These are phyloP conservation scores for Peromyscus eremicus DNA, from an alignment of 2,797 vertebrate genomes.

Conservation along the genomic window DNA sequence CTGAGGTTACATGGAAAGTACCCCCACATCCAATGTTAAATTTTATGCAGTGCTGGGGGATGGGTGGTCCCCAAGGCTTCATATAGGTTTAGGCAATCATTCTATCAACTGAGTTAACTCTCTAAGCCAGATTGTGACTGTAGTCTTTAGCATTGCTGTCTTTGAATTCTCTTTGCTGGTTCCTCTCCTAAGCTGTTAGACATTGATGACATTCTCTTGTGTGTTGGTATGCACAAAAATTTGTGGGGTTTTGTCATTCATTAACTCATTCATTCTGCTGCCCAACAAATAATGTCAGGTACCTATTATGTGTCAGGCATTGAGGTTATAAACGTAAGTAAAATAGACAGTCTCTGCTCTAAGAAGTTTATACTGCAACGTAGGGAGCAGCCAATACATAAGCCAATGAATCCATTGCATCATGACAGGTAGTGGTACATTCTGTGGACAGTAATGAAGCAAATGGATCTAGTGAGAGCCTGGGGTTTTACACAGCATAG, in stretches of 20 bases:
- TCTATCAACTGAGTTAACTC: neutral
- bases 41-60: neutral
- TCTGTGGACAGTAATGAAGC: neutral
- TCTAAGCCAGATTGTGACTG: neutral
- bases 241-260: neutral
- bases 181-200: neutral
- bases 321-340: neutral
- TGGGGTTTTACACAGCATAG: neutral
- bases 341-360: neutral
- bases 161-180: neutral
- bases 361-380: neutral
- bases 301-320: neutral
- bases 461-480: neutral
- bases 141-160: neutral
- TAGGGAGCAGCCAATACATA: neutral
- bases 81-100: neutral
- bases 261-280: neutral
- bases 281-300: neutral
- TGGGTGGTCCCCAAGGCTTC: neutral
- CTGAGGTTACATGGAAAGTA: neutral
- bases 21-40: neutral
- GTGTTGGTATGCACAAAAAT: neutral
- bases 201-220: neutral
- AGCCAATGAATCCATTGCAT: neutral
- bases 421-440: neutral